A percentile compares a stretch with the other conserved stretches of the same genome.
phyloP scores from a whole-genome alignment of 1,140 invertebrate genomes.

The Bombus confusus region DNA sequence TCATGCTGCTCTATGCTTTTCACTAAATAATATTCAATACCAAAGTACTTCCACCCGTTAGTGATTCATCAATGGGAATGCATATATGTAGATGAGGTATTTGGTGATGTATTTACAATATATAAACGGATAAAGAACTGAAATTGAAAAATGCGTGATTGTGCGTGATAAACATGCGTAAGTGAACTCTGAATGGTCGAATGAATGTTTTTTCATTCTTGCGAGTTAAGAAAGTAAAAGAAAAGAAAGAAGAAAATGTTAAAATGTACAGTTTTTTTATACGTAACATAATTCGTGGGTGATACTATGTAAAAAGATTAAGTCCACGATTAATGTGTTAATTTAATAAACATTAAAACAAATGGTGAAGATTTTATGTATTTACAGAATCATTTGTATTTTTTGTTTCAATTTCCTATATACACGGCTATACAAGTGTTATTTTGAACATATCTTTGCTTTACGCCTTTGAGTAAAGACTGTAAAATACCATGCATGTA shows the following conservation, averaged over 20 bases:
- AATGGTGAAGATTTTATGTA: conserved; percentile 25
- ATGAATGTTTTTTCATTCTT: neutral
- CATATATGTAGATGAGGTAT: conserved; percentile 50
- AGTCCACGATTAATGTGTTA: conserved; percentile 43
- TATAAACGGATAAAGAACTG: conserved; percentile 23
- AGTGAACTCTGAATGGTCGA: conserved; percentile 45
- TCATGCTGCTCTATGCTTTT: conserved; percentile 93
- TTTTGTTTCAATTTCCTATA: conserved; percentile 13
- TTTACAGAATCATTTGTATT: conserved; percentile 42
- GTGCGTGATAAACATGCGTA: neutral
- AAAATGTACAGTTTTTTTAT: conserved; percentile 68
- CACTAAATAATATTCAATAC: conserved; percentile 79
- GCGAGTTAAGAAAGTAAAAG: neutral
- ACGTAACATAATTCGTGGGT: conserved; percentile 51
- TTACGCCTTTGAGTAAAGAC: neutral
- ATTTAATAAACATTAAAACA: conserved; percentile 62
- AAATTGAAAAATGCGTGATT: conserved; percentile 6
- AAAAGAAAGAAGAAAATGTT: conserved; percentile 24
- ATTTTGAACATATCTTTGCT: too few species aligned
- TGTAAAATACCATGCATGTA: neutral
- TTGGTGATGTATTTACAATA: conserved; percentile 42
- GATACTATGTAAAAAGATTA: conserved; percentile 40
- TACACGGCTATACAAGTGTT: neutral
- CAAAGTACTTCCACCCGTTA: conserved; percentile 63
- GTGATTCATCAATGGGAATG: conserved; percentile 45